Percentiles rank a stretch among this genome's conserved stretches.
Evolutionary conservation across 2,888 invertebrate species (phyloP).

Genomic region (Polydesmus complanatus): DNA sequence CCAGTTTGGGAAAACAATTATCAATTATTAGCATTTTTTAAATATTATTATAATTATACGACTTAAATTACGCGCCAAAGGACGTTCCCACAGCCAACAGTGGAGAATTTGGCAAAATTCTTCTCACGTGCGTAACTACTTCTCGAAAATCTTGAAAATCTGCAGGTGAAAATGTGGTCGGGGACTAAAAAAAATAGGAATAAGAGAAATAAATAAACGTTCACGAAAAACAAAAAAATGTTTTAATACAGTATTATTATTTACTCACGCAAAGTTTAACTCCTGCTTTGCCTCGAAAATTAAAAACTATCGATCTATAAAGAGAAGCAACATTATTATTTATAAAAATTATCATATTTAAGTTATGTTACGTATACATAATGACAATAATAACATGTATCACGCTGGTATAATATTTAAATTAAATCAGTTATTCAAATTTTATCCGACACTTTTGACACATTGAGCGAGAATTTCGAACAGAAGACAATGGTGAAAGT

Average conservation of each 20-base stretch:
- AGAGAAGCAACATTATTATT: background rate
- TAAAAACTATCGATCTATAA: conserved; percentile 9
- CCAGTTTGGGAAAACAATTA: background rate
- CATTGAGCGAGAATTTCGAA: too few relatives aligned
- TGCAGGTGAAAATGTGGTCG: conserved; percentile 10
- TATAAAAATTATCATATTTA: background rate
- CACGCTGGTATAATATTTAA: background rate
- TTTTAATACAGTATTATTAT: background rate
- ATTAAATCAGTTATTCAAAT: background rate
- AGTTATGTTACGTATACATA: background rate
- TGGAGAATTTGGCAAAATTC: conserved; percentile 4
- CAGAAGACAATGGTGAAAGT: too few relatives aligned
- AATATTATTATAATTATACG: background rate
- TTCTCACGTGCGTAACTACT: conserved; percentile 5
- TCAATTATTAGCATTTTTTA: background rate
- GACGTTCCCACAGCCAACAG: conserved; percentile 11
- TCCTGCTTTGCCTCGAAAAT: conserved; percentile 14
- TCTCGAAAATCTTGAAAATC: conserved; percentile 11
- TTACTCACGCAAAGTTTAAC: conserved; percentile 12
- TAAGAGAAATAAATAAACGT: too few relatives aligned
- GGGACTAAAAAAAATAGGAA: conserved; percentile 1
- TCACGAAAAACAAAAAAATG: background rate
- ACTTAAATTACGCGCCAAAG: conserved; percentile 9
- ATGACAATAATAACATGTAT: background rate
- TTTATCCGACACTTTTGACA: too few relatives aligned